phyloP scores from a whole-genome alignment of 92 coral and sea anemone genomes.

The Muricea muricata region DNA sequence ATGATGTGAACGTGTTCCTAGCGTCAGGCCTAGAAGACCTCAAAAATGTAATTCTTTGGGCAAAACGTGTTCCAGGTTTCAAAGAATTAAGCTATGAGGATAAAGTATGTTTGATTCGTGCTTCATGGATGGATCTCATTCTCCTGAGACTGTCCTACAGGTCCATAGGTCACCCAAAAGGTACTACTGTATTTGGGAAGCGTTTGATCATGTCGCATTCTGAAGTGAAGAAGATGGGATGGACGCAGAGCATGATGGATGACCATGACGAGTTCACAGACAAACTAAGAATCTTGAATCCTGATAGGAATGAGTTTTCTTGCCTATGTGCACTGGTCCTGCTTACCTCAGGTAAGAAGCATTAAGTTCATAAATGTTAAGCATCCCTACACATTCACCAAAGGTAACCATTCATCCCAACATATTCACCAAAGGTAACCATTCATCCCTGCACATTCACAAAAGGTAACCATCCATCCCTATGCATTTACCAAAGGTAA shows the following conservation, averaged over 20 bases:
- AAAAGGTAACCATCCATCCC: too few relatives aligned
- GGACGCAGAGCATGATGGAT: conserved; percentile 82
- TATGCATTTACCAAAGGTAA: too few relatives aligned
- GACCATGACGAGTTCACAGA: conserved; percentile 90
- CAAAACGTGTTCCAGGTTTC: conserved; percentile 94
- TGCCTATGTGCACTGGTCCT: conserved; percentile 83
- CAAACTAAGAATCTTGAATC: conserved; percentile 77
- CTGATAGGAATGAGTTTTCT: conserved; percentile 89
- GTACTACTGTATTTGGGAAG: conserved; percentile 78
- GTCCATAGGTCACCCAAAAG: conserved; percentile 81
- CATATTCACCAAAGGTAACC: too few relatives aligned
- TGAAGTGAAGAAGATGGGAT: conserved; percentile 80
- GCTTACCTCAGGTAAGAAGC: conserved; percentile 81
- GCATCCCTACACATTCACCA: too few relatives aligned
- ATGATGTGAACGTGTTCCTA: conserved; percentile 75
- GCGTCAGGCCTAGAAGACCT: conserved; percentile 88
- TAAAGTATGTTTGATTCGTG: conserved; percentile 82
- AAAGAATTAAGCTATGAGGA: conserved; percentile 78
- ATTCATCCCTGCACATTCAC: too few relatives aligned
- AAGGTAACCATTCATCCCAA: too few relatives aligned
- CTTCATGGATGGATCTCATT: conserved; percentile 91
- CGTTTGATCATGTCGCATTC: conserved; percentile 58
- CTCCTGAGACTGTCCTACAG: conserved; percentile 92
- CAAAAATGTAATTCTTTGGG: conserved; percentile 81
- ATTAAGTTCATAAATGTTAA: too few relatives aligned